Evolutionary conservation across 2,888 invertebrate genomes (phyloP).

Genomic region (Synergus laeviventris): DNA sequence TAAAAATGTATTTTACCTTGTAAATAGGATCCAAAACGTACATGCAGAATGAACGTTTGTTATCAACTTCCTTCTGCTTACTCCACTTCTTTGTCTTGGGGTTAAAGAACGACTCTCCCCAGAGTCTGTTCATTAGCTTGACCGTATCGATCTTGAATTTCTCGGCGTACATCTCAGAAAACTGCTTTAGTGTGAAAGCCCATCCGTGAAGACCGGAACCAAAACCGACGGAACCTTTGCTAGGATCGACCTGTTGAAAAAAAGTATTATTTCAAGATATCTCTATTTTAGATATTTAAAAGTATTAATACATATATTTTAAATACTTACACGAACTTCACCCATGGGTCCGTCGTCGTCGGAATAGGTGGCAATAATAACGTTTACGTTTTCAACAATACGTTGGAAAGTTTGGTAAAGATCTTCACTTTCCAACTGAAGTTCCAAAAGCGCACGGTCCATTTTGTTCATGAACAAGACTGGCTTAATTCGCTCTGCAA

Average conservation of each 20-base stretch:
- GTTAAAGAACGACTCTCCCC: constrained; percentile 99
- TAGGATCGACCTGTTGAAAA: constrained; percentile 87
- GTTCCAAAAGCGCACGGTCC: constrained; percentile 98
- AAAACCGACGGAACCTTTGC: constrained; percentile 99
- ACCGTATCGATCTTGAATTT: constrained; percentile 98
- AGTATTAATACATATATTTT: constrained; percentile 9
- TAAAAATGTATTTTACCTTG: constrained; percentile 81
- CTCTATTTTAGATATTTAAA: constrained; percentile 17
- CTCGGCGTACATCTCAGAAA: constrained; percentile 98
- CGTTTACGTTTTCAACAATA: constrained; percentile 99
- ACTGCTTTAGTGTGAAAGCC: constrained; percentile 99
- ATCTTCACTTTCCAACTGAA: constrained; percentile 97
- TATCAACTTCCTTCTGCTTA: constrained; percentile 91
- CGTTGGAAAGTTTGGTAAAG: constrained; percentile 99
- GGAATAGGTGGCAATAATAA: constrained; percentile 99
- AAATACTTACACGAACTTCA: constrained; percentile 89
- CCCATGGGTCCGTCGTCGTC: constrained; percentile 99
- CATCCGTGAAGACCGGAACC: constrained; percentile 99
- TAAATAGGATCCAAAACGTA: constrained; percentile 99
- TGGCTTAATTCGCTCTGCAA: constrained; percentile 99
- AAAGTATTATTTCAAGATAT: constrained; percentile 21
- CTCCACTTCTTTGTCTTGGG: constrained; percentile 98
- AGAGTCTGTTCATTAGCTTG: constrained; percentile 97
- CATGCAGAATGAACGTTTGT: constrained; percentile 99
- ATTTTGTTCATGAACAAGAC: constrained; percentile 99